Evolutionary conservation across 2,113 vertebrate genomes (phyloP), one percentile per base, ranked within the genome.

Genomic region (Oncorhynchus kisutch): DNA sequence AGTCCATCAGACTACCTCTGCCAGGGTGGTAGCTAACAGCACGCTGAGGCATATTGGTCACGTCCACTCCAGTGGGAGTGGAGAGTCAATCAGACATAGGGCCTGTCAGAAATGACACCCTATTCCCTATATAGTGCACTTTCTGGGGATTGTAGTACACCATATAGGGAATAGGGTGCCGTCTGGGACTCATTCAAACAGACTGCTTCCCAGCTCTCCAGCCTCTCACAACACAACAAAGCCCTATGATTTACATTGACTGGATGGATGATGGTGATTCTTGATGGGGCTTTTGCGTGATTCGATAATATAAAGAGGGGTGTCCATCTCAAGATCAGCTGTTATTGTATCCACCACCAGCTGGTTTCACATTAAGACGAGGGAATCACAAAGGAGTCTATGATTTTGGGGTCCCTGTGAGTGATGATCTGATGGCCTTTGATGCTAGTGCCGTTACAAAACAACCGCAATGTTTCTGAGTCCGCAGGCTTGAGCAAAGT

Each of bases 241-340:
- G 25, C 31, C 20, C 31, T 25, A 31, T 31, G 5, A 1, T 45
- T 73, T 31, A 39, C 59, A 65, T 48, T 45, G 62, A 51, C 66
- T 68, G 27, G 57, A 39, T 34, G 39, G 39, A 11, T 45, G 9
- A 45, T 45, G 14, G 57, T 79, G 77, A 78, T 24, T 80, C 74
- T 72, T 7, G 2, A 39, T 73, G 22, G 24, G 34, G 39, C 48
- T 67, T 68, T 24, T 67, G 3, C 27, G 20, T 12, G 14, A 69
- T 39, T 39, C 51, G 16, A 11, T 48, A 78, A 71, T 76, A 60
- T 72, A 27, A 22, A 69, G 9, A 45, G 2, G 39, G 39, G 2
- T 45, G 39, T 45, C 39, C 9, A 1, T 45, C 9, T 45, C 39
- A 3, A 78, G 27, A 45, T 45, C 39, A 45, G 39, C 39, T 45